phyloP scores from a whole-genome alignment of 2,888 invertebrate species.

The Agonum fuliginosum region DNA sequence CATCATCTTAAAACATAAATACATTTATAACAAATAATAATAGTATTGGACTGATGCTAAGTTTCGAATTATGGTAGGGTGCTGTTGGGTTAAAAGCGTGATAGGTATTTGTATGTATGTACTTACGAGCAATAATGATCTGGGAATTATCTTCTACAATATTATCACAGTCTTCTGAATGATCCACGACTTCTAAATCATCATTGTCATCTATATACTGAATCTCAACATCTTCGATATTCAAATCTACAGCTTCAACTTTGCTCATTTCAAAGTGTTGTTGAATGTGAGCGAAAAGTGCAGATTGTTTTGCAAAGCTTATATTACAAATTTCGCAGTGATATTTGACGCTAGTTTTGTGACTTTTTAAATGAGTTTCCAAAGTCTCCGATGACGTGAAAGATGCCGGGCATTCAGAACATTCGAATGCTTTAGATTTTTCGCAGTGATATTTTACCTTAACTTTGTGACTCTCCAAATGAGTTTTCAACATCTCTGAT shows the following conservation, averaged over 20 bases:
- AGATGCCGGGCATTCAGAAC: constrained; percentile 61
- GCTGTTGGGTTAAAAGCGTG: neutral
- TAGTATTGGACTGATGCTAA: neutral
- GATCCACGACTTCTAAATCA: neutral
- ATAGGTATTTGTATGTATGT: neutral
- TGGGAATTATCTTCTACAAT: constrained; percentile 1
- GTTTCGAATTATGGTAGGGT: no score
- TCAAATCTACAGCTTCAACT: neutral
- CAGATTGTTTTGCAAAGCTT: constrained; percentile 31
- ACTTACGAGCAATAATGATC: neutral
- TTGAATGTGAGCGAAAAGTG: constrained; percentile 48
- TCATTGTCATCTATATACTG: neutral
- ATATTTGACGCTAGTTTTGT: constrained; percentile 16
- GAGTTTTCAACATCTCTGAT: constrained; percentile 41
- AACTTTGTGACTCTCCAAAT: constrained; percentile 53
- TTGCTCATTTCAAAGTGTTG: constrained; percentile 41
- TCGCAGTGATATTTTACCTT: constrained; percentile 44
- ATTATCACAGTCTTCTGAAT: constrained; percentile 19
- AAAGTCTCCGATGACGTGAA: constrained; percentile 52
- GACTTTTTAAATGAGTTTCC: constrained; percentile 56
- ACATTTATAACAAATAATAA: neutral
- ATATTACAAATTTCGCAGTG: constrained; percentile 54
- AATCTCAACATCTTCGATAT: constrained; percentile 1
- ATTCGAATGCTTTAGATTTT: constrained; percentile 57
- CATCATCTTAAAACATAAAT: constrained; percentile 16